Evolutionary conservation across 2,888 invertebrate species (phyloP), one percentile per base, ranked within the genome.

Genomic region (Alentia gelatinosa): DNA sequence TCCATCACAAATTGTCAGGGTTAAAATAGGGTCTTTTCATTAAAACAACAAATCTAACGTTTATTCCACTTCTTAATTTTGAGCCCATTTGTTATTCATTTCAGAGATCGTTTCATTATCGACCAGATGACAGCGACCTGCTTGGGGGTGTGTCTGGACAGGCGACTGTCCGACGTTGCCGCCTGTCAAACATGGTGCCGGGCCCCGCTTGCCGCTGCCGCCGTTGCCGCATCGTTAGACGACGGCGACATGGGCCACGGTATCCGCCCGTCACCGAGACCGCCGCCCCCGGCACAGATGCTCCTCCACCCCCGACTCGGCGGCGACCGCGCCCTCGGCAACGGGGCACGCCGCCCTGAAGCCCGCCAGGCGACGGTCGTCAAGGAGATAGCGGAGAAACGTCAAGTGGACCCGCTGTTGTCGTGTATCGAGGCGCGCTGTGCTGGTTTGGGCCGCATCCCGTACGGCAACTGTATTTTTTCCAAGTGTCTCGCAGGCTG

Each of bases 391-490:
- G 90, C 90, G 5, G 42, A 42, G 12, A 90, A 90, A 33, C 75
- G 90, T 5, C 90, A 90, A 47, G 74, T 90, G 23, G 90, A 90
- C 83, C 90, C 90, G 15, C n/a, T 90, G 50, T 56, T 74, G 83
- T 40, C 90, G 0, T 90, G 90, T 26, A 90, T 90, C 30, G 90
- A 90, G 83, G 90, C 90, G 1, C 40, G 79, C 12, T 90, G 90
- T 37, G 83, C 50, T 19, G 90, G 90, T 1, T 26, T 74, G 9
- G 39, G 50, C 30, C 7, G 30, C 30, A 23, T 19, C 37, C 26
- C 9, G 9, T 90, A 90, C 47, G 79, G 79, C 0, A 79, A 26
- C 50, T 90, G 90, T 37, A 33, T 90, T 23, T 90, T 26, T 47
- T 86, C 86, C 42, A 86, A 86, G 50, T 86, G 86, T 86, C 42